Base-by-base conservation (phyloP, 2,888 invertebrate genomes). In the Trissoscelio sp. region DNA sequence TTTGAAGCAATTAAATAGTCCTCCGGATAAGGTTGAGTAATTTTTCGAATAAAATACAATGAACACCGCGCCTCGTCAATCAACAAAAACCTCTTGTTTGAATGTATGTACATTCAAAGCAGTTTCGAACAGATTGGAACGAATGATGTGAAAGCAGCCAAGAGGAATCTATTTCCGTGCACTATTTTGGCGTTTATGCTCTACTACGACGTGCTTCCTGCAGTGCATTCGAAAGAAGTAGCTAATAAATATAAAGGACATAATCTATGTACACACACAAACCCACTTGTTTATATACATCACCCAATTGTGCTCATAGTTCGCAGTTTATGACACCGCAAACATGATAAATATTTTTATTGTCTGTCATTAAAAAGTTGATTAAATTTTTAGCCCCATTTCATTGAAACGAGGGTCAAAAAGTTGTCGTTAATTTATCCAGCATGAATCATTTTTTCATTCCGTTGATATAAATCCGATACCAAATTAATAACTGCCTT, bases 101-200 rank as follows among this genome's bases (percentile, higher is more conserved):
- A 60, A 6, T 6, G 24, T 6, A 60, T 73, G 57, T 57, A 57
- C 69, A 79, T 62, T 55, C 37, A 60, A 64, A 69, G 62, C 62
- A 37, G 46, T 44, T 75, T 39, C 60, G 53, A 75, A 62, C 69
- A 67, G 81, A 75, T 77, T 77, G 67, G 72, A 58, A 46, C 60
- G 66, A 75, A 77, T 62, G 80, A 80, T 77, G 77, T 72, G 77
- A 77, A 81, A 72, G 75, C 75, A 58, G 77, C 81, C 77, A 81
- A 81, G 75, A 81, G 81, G 66, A 77, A 72, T 81, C 81, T 81
- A 81, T 81, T 81, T 81, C 81, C 81, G 81, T 72, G 75, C 81
- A 53, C 75, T 72, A 58, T 81, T 81, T 81, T 81, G 81, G 81
- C 81, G 46, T 80, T 74, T 79, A 73, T 46, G 64, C 72, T 81